These are phyloP conservation scores for Shargacucullia verbasci DNA, from an alignment of 2,888 invertebrate species.

Conservation along the genomic window DNA sequence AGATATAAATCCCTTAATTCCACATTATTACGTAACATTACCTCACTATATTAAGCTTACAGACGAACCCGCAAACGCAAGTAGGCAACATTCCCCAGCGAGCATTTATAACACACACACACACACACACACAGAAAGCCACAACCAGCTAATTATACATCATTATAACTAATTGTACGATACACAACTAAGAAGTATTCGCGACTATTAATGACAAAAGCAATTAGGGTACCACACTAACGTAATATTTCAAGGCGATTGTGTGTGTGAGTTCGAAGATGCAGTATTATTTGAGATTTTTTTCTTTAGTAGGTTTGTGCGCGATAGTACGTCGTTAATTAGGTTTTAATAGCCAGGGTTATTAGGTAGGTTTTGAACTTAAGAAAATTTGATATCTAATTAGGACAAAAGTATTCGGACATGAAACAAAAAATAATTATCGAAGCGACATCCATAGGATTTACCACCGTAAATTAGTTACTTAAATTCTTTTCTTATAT, in stretches of 20 bases:
- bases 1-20: conserved; percentile 22
- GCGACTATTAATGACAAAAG: conserved; percentile 89
- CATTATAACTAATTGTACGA: conserved; percentile 88
- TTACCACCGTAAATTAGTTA: too few relatives aligned
- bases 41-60: conserved; percentile 37
- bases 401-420: neutral
- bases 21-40: conserved; percentile 30
- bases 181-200: conserved; percentile 86
- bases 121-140: conserved; percentile 62
- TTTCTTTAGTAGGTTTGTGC: conserved; percentile 28
- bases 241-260: conserved; percentile 53
- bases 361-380: conserved; percentile 17
- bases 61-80: conserved; percentile 44
- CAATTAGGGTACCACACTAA: conserved; percentile 85
- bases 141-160: conserved; percentile 83
- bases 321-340: conserved; percentile 42
- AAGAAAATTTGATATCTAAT: neutral
- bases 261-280: conserved; percentile 31
- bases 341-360: conserved; percentile 28
- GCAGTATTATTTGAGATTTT: conserved; percentile 43
- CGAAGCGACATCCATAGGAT: neutral
- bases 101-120: conserved; percentile 46
- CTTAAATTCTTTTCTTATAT: too few relatives aligned
- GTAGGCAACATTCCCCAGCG: conserved; percentile 47
- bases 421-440: neutral